Evolutionary conservation across 2,113 vertebrate species (phyloP).

Genomic region (Calyptomena viridis): DNA sequence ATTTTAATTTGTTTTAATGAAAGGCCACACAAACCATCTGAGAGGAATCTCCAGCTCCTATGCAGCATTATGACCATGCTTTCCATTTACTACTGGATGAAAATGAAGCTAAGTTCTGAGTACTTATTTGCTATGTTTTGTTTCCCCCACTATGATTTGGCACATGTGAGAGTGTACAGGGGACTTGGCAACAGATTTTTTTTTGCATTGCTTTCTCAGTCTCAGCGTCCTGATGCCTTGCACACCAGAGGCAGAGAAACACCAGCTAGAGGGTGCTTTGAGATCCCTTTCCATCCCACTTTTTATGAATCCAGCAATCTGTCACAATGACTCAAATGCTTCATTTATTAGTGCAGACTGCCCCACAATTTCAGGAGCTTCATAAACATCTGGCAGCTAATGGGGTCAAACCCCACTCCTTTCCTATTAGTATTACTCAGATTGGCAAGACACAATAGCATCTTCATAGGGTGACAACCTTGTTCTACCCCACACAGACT

Average conservation of each 20-base stretch:
- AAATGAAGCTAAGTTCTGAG: background rate
- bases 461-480: background rate
- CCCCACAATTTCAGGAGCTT: background rate
- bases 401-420: background rate
- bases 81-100: background rate
- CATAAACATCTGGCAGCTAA: constrained; percentile 23
- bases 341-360: background rate
- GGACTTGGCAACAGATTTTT: background rate
- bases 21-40: background rate
- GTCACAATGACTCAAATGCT: background rate
- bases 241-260: background rate
- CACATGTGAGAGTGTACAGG: background rate
- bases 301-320: constrained; percentile 42
- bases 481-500: background rate
- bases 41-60: background rate
- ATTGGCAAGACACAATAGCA: background rate
- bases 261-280: background rate
- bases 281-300: background rate
- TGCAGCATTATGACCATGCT: background rate
- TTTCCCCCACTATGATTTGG: background rate
- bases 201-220: background rate
- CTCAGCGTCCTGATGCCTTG: background rate
- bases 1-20: background rate
- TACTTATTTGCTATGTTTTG: background rate
- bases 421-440: background rate